Conservation (phyloP, 1,140 invertebrate species). For the Eciton burchellii region DNA sequence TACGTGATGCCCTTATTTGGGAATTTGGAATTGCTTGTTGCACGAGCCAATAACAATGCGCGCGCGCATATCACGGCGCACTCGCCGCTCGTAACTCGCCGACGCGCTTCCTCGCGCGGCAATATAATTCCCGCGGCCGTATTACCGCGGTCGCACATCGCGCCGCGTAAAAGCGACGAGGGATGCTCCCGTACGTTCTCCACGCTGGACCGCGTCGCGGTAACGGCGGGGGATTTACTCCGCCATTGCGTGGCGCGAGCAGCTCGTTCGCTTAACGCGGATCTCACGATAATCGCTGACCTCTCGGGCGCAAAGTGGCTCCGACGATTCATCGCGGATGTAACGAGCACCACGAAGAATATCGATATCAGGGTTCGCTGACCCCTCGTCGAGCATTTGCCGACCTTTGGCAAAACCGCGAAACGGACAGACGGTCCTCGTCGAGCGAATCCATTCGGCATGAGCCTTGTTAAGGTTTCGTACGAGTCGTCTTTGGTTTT, state of each 20-base stretch:
- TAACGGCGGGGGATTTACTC: not conserved
- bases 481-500: no score
- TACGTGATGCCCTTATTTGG: no score
- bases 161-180: constrained; percentile 30
- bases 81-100: not conserved
- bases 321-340: constrained; percentile 2
- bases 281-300: constrained; percentile 16
- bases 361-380: not conserved
- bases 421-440: not conserved
- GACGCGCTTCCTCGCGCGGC: not conserved
- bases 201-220: not conserved
- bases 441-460: not conserved
- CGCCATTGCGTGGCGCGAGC: not conserved
- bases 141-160: constrained; percentile 27
- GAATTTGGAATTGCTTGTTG: no score
- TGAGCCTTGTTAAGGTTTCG: no score
- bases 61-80: not conserved
- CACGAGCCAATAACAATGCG: no score
- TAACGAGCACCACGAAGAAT: not conserved
- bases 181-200: constrained; percentile 12
- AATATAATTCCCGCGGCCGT: constrained; percentile 12
- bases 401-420: constrained; percentile 2
- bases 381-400: not conserved
- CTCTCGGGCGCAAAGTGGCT: constrained; percentile 9
- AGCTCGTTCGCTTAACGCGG: constrained; percentile 21